Base-by-base conservation (phyloP, 1,140 invertebrate species). In the Dryas iulia region DNA sequence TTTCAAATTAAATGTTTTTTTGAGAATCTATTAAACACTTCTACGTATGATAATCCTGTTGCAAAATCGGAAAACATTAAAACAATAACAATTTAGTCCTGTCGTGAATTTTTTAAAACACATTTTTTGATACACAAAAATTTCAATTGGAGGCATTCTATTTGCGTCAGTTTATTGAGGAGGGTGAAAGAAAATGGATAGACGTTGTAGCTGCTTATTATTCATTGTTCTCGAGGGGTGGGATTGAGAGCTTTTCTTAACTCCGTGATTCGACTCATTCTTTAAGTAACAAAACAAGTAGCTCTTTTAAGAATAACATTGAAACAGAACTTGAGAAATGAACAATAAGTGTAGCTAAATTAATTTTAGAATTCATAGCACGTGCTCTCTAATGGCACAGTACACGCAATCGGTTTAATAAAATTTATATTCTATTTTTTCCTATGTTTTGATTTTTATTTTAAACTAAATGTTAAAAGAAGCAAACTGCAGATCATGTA, bases 221-320 rank as follows among this genome's bases (percentile, higher is more conserved):
- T 90, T 87, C 87, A 89, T 87, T 87, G 85, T 86, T 84, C 78
- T 76, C 72, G 68, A 65, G 70, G 61, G 66, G 72, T 72, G 65
- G 66, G 73, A 66, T 74, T 78, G 73, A 78, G 77, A 78, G 79
- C 82, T 83, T 82, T 85, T 69, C 78, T 74, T 71, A 58, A 52
- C 84, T 74, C 72, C 77, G 80, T 89, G 87, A 89, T 89, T 87
- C 77, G 74, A 79, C 84, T 87, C 83, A 89, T 89, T 87, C 87
- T 87, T 89, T 84, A 84, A 84, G 82, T 82, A 83, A 86, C 78
- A 84, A 86, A 85, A 86, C 67, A 72, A 73, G 73, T 78, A 67
- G 66, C 66, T 71, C 63, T 73, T 59, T 73, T 64, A 78, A 76
- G 61, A 76, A 73, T 77, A 75, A 83, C 76, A 78, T 77, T 76